phyloP scores from a whole-genome alignment of 2,888 invertebrate genomes.

The Theretra japonica region DNA sequence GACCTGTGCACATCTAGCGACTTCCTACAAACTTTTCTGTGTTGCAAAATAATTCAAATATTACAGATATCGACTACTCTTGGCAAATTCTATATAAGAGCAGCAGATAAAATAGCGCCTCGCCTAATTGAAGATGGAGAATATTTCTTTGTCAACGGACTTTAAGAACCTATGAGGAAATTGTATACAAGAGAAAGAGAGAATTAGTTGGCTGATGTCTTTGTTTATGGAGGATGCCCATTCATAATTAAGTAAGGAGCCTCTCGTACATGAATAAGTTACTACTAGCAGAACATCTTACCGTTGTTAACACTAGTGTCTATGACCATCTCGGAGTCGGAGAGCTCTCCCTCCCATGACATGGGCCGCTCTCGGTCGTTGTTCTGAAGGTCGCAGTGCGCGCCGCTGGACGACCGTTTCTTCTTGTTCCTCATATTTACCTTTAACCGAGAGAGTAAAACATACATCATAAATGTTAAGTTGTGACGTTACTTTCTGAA shows the following conservation, averaged over 20 bases:
- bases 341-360: conserved; percentile 97
- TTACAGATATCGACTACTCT: too few relatives aligned
- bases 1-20: too few relatives aligned
- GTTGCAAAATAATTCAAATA: too few relatives aligned
- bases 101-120: neutral
- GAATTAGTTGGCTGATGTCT: neutral
- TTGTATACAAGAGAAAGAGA: neutral
- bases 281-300: conserved; percentile 40
- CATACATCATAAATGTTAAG: too few relatives aligned
- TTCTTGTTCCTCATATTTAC: conserved; percentile 88
- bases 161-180: neutral
- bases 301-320: conserved; percentile 76
- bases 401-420: conserved; percentile 82
- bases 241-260: neutral
- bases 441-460: conserved; percentile 54
- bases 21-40: too few relatives aligned
- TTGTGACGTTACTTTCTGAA: too few relatives aligned
- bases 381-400: conserved; percentile 68
- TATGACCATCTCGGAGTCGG: conserved; percentile 90
- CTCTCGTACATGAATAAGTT: too few relatives aligned
- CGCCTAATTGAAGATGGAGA: neutral
- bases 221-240: neutral
- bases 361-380: conserved; percentile 88
- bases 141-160: neutral
- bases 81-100: too few relatives aligned